Evolutionary conservation across 92 coral and sea anemone genomes (phyloP).

Genomic region (Paragorgia papillata): DNA sequence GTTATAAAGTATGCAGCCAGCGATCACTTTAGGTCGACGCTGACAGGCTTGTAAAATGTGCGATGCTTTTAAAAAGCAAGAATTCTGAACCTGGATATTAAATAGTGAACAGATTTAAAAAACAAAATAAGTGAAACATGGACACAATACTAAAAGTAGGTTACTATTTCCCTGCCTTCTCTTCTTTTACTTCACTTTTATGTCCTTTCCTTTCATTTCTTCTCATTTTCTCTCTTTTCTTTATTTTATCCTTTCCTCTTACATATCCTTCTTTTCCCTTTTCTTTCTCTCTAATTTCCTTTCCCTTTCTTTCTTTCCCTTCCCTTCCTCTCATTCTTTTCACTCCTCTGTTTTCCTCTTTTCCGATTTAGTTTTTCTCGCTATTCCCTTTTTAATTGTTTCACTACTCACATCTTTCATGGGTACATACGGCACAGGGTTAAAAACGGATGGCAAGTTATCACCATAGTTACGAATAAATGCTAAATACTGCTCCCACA

Average conservation of each 20-base stretch:
- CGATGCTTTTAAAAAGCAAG: conserved; percentile 85
- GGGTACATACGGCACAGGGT: conserved; percentile 82
- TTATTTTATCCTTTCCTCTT: background rate
- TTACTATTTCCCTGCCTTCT: background rate
- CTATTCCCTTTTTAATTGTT: no score
- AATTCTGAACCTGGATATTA: conserved; percentile 30
- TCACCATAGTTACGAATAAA: conserved; percentile 99
- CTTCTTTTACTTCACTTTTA: no score
- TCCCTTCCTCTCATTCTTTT: background rate
- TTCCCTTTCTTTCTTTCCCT: background rate
- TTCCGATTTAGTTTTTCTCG: no score
- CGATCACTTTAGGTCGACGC: conserved; percentile 85
- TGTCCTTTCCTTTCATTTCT: no score
- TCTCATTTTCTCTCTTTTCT: background rate
- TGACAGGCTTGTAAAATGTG: conserved; percentile 94
- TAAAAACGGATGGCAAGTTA: conserved; percentile 88
- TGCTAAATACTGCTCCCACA: conserved; percentile 94
- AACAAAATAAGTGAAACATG: background rate
- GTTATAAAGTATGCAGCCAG: conserved; percentile 88
- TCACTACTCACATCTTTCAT: conserved; percentile 80
- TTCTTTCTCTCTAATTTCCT: background rate
- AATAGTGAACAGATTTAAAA: background rate
- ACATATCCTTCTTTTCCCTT: background rate
- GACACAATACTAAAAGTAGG: no score
- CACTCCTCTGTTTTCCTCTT: background rate